Percentiles rank a stretch among this genome's conserved stretches.
phyloP scores from a whole-genome alignment of 2,888 invertebrate species.

The Mycogona germanica region DNA sequence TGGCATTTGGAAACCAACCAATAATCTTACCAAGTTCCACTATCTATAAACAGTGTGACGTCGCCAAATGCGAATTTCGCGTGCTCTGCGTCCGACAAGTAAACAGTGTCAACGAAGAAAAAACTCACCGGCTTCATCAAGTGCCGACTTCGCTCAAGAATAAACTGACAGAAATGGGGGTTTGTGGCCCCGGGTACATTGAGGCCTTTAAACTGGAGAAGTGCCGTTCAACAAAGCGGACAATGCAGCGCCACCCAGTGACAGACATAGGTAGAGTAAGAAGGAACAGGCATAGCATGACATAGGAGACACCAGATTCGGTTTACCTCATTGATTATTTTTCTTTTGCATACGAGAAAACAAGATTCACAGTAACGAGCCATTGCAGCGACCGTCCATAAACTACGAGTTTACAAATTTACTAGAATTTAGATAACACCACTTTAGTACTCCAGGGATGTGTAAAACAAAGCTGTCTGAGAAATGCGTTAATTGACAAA shows the following conservation, averaged over 20 bases:
- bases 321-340: not conserved
- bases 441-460: too few species aligned
- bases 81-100: not conserved
- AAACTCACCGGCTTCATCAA: conserved; percentile 84
- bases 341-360: conserved; percentile 17
- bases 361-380: conserved; percentile 12
- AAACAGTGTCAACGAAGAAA: not conserved
- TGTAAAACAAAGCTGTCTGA: too few species aligned
- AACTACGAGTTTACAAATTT: too few species aligned
- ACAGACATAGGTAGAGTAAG: conserved; percentile 12
- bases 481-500: too few species aligned
- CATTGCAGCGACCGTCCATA: too few species aligned
- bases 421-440: too few species aligned
- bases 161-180: conserved; percentile 88
- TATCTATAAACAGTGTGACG: not conserved
- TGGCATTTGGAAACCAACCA: too few species aligned
- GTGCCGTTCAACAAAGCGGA: conserved; percentile 27
- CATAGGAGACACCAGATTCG: conserved; percentile 1
- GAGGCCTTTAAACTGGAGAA: conserved; percentile 74
- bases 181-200: conserved; percentile 93
- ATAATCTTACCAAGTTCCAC: too few species aligned
- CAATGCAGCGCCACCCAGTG: conserved; percentile 19
- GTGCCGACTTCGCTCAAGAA: conserved; percentile 92
- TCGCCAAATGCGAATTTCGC: not conserved
- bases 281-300: conserved; percentile 6